Conservation (phyloP, 2,888 invertebrate species). For the Trachelus troglodyta region DNA sequence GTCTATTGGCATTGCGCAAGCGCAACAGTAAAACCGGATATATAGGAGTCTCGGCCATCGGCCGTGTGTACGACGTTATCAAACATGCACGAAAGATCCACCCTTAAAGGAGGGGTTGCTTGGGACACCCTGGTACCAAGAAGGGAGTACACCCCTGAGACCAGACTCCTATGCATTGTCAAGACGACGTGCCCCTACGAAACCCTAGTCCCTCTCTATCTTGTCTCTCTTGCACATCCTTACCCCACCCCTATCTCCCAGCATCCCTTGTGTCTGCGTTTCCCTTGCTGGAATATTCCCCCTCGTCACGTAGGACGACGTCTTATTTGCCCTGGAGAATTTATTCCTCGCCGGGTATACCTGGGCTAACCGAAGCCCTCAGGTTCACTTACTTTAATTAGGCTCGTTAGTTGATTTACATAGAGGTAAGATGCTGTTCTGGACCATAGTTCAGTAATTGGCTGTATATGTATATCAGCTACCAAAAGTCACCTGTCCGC, state of each 20-base stretch:
- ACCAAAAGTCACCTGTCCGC: too few relatives aligned
- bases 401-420: too few relatives aligned
- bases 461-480: too few relatives aligned
- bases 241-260: too few relatives aligned
- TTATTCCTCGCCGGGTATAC: conserved; percentile 32
- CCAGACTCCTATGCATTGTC: conserved; percentile 28
- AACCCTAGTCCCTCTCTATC: conserved; percentile 27
- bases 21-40: not conserved
- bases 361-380: too few relatives aligned
- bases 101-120: not conserved
- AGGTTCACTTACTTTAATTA: too few relatives aligned
- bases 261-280: too few relatives aligned
- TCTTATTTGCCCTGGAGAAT: conserved; percentile 48
- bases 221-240: not conserved
- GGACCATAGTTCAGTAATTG: too few relatives aligned
- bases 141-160: conserved; percentile 12
- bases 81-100: conserved; percentile 30
- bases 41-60: not conserved
- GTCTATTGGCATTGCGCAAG: not conserved
- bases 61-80: conserved; percentile 38
- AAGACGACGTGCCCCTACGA: conserved; percentile 31
- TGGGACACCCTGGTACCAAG: not conserved
- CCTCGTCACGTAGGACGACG: conserved; percentile 34
- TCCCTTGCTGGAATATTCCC: conserved; percentile 30
- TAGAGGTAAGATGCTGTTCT: too few relatives aligned